A percentile compares a stretch with the other conserved stretches of the same genome.
Evolutionary conservation across 2,888 invertebrate species (phyloP).

Genomic region (Plebejus anna): DNA sequence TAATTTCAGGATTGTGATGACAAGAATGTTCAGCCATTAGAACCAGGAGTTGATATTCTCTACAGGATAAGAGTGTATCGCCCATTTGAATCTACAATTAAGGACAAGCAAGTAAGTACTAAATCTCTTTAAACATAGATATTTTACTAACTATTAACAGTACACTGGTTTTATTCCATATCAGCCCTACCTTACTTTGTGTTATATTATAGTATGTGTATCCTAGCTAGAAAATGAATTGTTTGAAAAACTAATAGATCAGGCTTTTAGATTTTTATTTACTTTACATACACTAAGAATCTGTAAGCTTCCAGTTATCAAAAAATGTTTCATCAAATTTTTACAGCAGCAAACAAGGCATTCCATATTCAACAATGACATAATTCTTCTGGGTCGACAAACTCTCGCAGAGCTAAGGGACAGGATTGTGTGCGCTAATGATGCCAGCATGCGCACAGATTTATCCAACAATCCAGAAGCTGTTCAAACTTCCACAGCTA

Average conservation of each 20-base stretch:
- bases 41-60: slow-evolving; percentile 60
- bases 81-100: slow-evolving; percentile 47
- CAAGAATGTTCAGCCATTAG: slow-evolving; percentile 40
- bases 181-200: no score
- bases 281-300: neutral
- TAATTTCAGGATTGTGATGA: slow-evolving; percentile 44
- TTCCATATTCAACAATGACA: slow-evolving; percentile 58
- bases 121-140: neutral
- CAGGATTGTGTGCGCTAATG: slow-evolving; percentile 86
- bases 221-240: no score
- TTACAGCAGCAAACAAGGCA: slow-evolving; percentile 47
- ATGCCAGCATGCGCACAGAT: slow-evolving; percentile 81
- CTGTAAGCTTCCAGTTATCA: neutral
- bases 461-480: slow-evolving; percentile 73
- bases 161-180: no score
- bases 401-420: slow-evolving; percentile 86
- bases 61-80: slow-evolving; percentile 59
- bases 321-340: neutral
- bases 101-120: slow-evolving; percentile 48
- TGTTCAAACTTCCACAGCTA: slow-evolving; percentile 47
- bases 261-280: neutral
- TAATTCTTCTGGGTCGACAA: slow-evolving; percentile 68
- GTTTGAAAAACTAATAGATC: no score
- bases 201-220: no score
- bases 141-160: neutral